These are phyloP conservation scores for Gastracanthus pulcherrimus DNA, from an alignment of 2,888 invertebrate genomes.

Conservation along the genomic window DNA sequence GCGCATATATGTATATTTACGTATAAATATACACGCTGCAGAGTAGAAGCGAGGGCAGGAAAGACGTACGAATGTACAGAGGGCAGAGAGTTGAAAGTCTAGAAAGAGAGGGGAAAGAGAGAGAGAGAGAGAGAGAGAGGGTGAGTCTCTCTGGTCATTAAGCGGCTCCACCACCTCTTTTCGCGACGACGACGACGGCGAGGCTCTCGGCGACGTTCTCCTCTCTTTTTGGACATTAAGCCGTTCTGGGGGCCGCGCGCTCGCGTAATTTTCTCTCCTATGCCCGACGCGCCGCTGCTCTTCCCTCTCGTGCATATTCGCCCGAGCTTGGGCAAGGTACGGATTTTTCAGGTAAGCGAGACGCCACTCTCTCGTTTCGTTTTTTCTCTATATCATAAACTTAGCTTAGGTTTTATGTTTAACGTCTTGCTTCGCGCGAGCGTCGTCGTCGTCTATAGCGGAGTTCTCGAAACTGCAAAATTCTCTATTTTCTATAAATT, in stretches of 20 bases:
- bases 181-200: slow-evolving; percentile 27
- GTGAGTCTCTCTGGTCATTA: slow-evolving; percentile 60
- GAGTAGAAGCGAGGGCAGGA: neutral
- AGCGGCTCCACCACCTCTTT: slow-evolving; percentile 58
- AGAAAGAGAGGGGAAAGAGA: slow-evolving; percentile 22
- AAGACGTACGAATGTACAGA: slow-evolving; percentile 19
- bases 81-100: slow-evolving; percentile 31
- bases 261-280: slow-evolving; percentile 62
- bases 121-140: slow-evolving; percentile 32
- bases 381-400: too few relatives aligned
- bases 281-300: slow-evolving; percentile 5
- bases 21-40: neutral
- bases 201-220: slow-evolving; percentile 15
- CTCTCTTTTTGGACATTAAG: slow-evolving; percentile 69
- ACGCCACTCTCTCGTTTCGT: neutral
- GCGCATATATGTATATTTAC: neutral
- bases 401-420: neutral
- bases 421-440: slow-evolving; percentile 61
- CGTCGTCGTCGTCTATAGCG: slow-evolving; percentile 26
- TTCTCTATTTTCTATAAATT: too few relatives aligned
- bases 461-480: too few relatives aligned
- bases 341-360: neutral
- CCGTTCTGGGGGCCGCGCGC: slow-evolving; percentile 69
- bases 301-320: neutral
- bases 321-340: too few relatives aligned